phyloP scores from a whole-genome alignment of 2,888 invertebrate genomes.

The Thymelicus lineola region DNA sequence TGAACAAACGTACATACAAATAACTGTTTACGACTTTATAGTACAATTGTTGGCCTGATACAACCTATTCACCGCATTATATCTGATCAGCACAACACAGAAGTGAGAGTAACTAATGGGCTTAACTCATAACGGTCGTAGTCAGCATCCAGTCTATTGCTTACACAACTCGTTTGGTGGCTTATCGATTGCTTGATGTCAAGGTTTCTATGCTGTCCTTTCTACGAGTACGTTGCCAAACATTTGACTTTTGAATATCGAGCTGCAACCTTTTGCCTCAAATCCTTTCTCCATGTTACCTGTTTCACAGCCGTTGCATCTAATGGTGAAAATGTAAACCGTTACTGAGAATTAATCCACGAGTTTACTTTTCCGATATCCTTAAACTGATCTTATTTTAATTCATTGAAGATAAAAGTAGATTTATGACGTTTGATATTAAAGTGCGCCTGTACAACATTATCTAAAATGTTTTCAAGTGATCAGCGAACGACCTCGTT shows the following conservation, averaged over 20 bases:
- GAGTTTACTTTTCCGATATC: not conserved
- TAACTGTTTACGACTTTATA: not conserved
- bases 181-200: slow-evolving; percentile 29
- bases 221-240: slow-evolving; percentile 39
- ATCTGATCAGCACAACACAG: slow-evolving; percentile 16
- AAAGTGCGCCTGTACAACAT: not conserved
- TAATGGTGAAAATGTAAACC: not conserved
- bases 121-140: slow-evolving; percentile 21
- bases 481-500: slow-evolving; percentile 5
- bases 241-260: slow-evolving; percentile 24
- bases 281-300: slow-evolving; percentile 24
- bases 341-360: not conserved
- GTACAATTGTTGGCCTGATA: not conserved
- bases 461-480: not conserved
- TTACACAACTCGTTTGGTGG: slow-evolving; percentile 33
- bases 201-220: slow-evolving; percentile 38
- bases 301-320: not conserved
- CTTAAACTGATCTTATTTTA: not conserved
- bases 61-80: slow-evolving; percentile 16
- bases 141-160: slow-evolving; percentile 20
- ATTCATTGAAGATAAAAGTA: not conserved
- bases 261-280: slow-evolving; percentile 16
- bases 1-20: not conserved
- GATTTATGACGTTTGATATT: not conserved
- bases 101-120: slow-evolving; percentile 33